Conservation (phyloP, 2,888 invertebrate genomes). For the Elmis aenea region DNA sequence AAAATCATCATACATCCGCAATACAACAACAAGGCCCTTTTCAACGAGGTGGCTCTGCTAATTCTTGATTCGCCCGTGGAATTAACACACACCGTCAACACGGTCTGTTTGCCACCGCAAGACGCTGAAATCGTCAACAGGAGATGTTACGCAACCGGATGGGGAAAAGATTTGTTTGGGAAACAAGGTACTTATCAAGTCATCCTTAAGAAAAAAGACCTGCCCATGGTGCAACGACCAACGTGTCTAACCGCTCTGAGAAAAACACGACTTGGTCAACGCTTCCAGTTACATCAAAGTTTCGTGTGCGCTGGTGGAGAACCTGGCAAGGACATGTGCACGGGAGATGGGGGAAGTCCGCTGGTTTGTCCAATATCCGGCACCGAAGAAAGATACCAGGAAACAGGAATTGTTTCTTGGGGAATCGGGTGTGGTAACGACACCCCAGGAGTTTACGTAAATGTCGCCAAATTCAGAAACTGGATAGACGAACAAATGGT, state of each 20-base stretch:
- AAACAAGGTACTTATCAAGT: too few relatives aligned
- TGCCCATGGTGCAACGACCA: constrained; percentile 55
- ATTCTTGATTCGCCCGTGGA: too few relatives aligned
- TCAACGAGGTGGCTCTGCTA: too few relatives aligned
- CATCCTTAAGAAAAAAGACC: too few relatives aligned
- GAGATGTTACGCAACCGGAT: too few relatives aligned
- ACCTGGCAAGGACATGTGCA: constrained; percentile 63
- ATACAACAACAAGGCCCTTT: too few relatives aligned
- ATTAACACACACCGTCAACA: too few relatives aligned
- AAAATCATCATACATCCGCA: too few relatives aligned
- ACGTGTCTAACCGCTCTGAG: constrained; percentile 50
- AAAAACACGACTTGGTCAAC: constrained; percentile 60
- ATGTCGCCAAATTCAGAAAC: constrained; percentile 41
- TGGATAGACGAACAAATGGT: constrained; percentile 44
- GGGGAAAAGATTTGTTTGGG: too few relatives aligned
- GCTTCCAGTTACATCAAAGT: constrained; percentile 60
- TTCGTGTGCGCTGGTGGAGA: constrained; percentile 78
- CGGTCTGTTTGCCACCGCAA: too few relatives aligned
- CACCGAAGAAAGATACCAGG: constrained; percentile 45
- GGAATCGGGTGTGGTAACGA: constrained; percentile 49
- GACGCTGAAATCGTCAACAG: too few relatives aligned
- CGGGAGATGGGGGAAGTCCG: constrained; percentile 71
- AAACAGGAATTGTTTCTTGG: constrained; percentile 53
- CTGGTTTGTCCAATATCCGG: constrained; percentile 63
- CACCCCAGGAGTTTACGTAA: constrained; percentile 49